Evolutionary conservation across 2,888 invertebrate genomes (phyloP).

Genomic region (Macrophya alboannulata): DNA sequence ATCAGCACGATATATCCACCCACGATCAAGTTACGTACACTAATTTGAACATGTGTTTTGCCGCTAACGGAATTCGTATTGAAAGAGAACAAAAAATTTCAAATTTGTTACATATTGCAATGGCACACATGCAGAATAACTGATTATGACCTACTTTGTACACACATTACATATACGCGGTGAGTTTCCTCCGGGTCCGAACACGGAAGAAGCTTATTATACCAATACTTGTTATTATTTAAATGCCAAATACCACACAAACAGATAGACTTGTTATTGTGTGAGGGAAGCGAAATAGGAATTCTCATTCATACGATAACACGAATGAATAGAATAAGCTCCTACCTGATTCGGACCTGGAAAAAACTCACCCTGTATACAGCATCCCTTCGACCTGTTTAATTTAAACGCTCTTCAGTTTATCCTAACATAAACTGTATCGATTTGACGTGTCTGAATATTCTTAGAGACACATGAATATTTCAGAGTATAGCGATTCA

Average conservation of each 20-base stretch:
- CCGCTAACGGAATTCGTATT: not conserved
- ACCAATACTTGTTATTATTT: too few species aligned
- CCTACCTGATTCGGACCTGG: too few species aligned
- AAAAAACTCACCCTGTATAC: too few species aligned
- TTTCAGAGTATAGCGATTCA: not conserved
- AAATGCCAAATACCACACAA: too few species aligned
- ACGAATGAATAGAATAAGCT: too few species aligned
- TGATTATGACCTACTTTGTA: not conserved
- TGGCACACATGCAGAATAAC: not conserved
- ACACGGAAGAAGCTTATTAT: too few species aligned
- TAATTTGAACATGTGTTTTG: not conserved
- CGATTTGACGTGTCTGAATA: not conserved
- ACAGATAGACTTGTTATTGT: too few species aligned
- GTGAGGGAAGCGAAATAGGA: too few species aligned
- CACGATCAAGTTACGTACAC: not conserved
- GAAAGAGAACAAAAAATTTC: not conserved
- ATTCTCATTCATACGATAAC: too few species aligned
- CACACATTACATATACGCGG: not conserved
- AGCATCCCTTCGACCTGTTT: not conserved
- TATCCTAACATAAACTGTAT: not conserved
- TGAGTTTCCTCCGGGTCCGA: too few species aligned
- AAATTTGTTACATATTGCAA: not conserved
- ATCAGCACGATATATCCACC: too few species aligned
- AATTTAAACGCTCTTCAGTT: not conserved
- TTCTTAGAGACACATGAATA: not conserved